Base-by-base conservation (phyloP, 2,797 vertebrate genomes). In the Siniperca obscura region DNA sequence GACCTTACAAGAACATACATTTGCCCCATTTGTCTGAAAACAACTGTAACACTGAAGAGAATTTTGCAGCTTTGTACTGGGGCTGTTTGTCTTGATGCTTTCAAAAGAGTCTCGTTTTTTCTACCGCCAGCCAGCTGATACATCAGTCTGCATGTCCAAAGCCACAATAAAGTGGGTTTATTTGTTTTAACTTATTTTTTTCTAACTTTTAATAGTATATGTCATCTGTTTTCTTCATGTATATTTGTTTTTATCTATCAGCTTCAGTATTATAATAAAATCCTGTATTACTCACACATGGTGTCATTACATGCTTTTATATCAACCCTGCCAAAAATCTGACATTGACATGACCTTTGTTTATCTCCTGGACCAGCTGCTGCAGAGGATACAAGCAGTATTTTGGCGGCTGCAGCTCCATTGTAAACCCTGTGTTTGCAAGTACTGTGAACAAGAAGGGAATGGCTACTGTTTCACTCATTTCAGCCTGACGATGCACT, bases 351-450 rank as follows among this genome's bases (percentile, higher is more conserved):
- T 73, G 62, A 78, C 13, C 70, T 82, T 76, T 64, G 67, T 74
- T 87, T 68, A 80, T 87, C 55, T 62, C 55, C 62, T 70, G 42
- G 68, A 57, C 74, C 73, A 86, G 80, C 79, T 86, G 88, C 81
- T 76, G 30, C 72, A 72, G 44, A 79, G 75, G n/a, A 76, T 1
- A 34, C 8, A 27, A 73, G 27, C 53, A 30, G 61, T 56, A 21
- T 36, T 68, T 74, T 66, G n/a, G 10, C 75, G 30, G 34, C 8
- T 60, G 2, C 22, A 19, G 19, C 53, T 57, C 10, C 11, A 48
- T 10, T 50, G 17, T 66, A 50, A 70, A 44, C 21, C 16, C 27
- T 7, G 14, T 61, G 57, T 42, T 42, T 42, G 13, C 40, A 12
- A 25, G 46, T 12, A 3, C 19, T 34, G 17, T 68, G 36, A 40